These are phyloP conservation scores for Pollenia angustigena DNA, from an alignment of 2,888 invertebrate species.

Conservation along the genomic window DNA sequence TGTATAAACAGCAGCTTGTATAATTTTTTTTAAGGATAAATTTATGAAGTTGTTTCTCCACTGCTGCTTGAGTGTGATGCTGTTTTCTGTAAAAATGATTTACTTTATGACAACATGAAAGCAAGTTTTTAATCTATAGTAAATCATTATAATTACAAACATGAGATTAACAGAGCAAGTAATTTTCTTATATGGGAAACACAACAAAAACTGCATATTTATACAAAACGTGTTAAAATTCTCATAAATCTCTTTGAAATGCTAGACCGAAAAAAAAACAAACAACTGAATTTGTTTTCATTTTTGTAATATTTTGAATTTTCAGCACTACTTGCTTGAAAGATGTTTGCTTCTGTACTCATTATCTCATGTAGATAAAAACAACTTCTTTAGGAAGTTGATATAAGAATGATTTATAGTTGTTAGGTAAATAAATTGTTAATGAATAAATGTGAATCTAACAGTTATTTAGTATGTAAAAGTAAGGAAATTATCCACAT, in stretches of 20 bases:
- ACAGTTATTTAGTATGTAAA: background rate
- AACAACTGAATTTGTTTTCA: constrained; percentile 26
- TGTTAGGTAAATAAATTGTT: background rate
- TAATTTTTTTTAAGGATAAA: constrained; percentile 35
- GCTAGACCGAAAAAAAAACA: background rate
- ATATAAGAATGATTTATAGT: constrained; percentile 39
- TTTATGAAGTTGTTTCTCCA: constrained; percentile 11
- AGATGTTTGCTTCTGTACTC: constrained; percentile 29
- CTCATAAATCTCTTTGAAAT: constrained; percentile 55
- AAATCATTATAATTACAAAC: constrained; percentile 71
- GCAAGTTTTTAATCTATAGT: constrained; percentile 71
- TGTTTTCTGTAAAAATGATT: constrained; percentile 54
- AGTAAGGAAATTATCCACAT: background rate
- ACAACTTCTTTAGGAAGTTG: constrained; percentile 15
- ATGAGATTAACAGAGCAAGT: constrained; percentile 69
- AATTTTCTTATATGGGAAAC: constrained; percentile 35
- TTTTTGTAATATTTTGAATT: constrained; percentile 6
- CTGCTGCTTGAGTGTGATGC: constrained; percentile 7
- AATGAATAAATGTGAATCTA: background rate
- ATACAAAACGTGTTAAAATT: constrained; percentile 57
- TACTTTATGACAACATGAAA: constrained; percentile 73
- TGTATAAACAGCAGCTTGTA: constrained; percentile 34
- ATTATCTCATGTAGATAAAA: constrained; percentile 15
- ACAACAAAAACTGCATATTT: constrained; percentile 40
- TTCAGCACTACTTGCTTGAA: constrained; percentile 33